Percentiles rank a stretch among this genome's conserved stretches.
Conservation (phyloP, 2,888 invertebrate genomes). For the Monochamus alternatus region DNA sequence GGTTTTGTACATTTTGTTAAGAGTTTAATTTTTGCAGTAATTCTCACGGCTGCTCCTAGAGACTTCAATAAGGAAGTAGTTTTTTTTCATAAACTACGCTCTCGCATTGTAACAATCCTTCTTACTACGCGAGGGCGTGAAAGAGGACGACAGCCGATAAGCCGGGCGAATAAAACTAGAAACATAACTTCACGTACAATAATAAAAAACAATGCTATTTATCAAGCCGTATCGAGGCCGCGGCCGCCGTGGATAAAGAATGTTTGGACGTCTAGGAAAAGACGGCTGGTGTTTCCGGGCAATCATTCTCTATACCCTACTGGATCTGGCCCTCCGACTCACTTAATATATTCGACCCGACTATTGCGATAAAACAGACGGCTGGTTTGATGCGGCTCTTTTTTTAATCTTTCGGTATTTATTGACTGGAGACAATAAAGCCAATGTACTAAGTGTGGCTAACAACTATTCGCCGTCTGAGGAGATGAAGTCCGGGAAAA, state of each 20-base stretch:
- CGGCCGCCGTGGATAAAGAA: slow-evolving; percentile 59
- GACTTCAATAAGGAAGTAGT: neutral
- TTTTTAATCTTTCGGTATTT: slow-evolving; percentile 22
- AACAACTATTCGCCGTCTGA: neutral
- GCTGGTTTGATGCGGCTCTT: slow-evolving; percentile 15
- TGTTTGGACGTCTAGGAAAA: slow-evolving; percentile 59
- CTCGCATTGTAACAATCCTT: neutral
- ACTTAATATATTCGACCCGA: slow-evolving; percentile 62
- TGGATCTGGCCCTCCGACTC: slow-evolving; percentile 60
- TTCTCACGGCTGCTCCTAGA: no score
- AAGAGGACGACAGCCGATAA: slow-evolving; percentile 46
- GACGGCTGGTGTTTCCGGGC: slow-evolving; percentile 64
- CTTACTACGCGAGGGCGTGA: slow-evolving; percentile 36
- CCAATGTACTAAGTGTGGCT: neutral
- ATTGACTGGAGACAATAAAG: slow-evolving; percentile 19
- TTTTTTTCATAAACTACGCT: neutral
- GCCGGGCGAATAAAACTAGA: slow-evolving; percentile 51
- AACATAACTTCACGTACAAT: slow-evolving; percentile 52
- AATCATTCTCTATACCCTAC: slow-evolving; percentile 61
- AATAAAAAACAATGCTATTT: slow-evolving; percentile 60
- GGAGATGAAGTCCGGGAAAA: neutral
- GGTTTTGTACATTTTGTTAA: no score
- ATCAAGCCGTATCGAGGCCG: slow-evolving; percentile 61
- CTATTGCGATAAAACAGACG: slow-evolving; percentile 53
- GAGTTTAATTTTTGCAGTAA: no score